Evolutionary conservation across 2,888 invertebrate species (phyloP).

Genomic region (Amiota minor): DNA sequence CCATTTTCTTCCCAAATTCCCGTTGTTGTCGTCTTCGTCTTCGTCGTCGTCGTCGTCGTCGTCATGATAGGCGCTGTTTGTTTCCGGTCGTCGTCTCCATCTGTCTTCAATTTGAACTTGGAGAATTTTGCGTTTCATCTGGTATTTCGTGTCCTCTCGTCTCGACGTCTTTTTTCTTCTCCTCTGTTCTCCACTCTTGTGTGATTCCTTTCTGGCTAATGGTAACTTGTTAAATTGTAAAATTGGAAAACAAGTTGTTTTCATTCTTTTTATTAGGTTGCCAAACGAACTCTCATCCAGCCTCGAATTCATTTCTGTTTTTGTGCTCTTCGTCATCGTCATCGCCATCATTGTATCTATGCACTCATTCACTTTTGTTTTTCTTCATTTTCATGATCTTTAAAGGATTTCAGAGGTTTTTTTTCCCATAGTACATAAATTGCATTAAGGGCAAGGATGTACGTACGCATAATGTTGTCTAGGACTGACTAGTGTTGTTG

Average conservation of each 20-base stretch:
- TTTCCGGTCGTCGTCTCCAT: neutral
- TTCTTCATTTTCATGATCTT: neutral
- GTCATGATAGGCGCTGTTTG: conserved; percentile 1
- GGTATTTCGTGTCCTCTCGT: no score
- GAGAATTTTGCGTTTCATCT: no score
- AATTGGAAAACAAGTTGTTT: conserved; percentile 72
- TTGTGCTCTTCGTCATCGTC: neutral
- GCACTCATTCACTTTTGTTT: neutral
- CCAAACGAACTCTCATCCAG: conserved; percentile 44
- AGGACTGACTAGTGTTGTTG: conserved; percentile 27
- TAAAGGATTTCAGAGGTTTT: neutral
- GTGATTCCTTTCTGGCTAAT: conserved; percentile 45
- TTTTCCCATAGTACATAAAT: conserved; percentile 62
- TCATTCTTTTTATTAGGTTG: conserved; percentile 69
- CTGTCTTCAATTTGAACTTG: no score
- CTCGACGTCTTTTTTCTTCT: no score
- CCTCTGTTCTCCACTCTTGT: no score
- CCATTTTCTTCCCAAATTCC: conserved; percentile 7
- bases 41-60: neutral
- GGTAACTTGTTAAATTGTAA: conserved; percentile 71
- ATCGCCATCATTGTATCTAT: neutral
- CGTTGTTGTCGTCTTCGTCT: conserved; percentile 4
- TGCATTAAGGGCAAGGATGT: conserved; percentile 63
- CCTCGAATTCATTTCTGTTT: neutral
- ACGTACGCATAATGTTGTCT: neutral